Percentiles rank a stretch among this genome's conserved stretches.
phyloP scores from a whole-genome alignment of 2,797 vertebrate genomes.

The Sitta carolinensis region DNA sequence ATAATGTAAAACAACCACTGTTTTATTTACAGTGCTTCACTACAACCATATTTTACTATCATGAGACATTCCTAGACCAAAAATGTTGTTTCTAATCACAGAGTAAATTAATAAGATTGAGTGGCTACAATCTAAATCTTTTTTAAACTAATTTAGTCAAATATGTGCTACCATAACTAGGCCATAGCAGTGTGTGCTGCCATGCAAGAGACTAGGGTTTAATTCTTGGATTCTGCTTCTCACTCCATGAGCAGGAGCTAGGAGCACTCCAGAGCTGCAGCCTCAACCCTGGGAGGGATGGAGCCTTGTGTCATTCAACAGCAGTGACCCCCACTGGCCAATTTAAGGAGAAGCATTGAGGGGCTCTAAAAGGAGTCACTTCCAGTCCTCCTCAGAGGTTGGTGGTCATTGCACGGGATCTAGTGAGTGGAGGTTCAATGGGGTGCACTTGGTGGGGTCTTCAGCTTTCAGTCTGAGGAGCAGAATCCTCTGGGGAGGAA shows the following conservation, averaged over 20 bases:
- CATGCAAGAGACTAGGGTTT: conserved; percentile 70
- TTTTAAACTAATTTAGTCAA: conserved; percentile 59
- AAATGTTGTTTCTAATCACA: conserved; percentile 65
- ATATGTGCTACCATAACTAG: conserved; percentile 57
- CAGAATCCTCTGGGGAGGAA: conserved; percentile 57
- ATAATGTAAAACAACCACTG: conserved; percentile 63
- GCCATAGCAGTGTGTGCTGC: conserved; percentile 68
- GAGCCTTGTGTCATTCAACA: conserved; percentile 82
- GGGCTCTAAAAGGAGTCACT: conserved; percentile 83
- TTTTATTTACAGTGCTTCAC: conserved; percentile 57
- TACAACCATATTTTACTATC: conserved; percentile 45
- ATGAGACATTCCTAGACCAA: conserved; percentile 54
- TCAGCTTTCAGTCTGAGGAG: conserved; percentile 63
- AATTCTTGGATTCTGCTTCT: conserved; percentile 83
- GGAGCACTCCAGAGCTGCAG: conserved; percentile 81
- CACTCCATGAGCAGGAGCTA: conserved; percentile 83
- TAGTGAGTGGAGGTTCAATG: conserved; percentile 74
- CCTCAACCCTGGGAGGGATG: conserved; percentile 84
- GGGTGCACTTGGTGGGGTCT: conserved; percentile 70
- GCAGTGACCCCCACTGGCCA: conserved; percentile 84
- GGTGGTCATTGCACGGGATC: conserved; percentile 80
- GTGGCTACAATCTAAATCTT: conserved; percentile 49
- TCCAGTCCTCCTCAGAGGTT: conserved; percentile 84
- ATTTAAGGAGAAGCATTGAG: conserved; percentile 84
- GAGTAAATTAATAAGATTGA: conserved; percentile 61